A percentile compares a stretch with the other conserved stretches of the same genome.
Conservation (phyloP, 2,888 invertebrate species). For the Bombylius major region DNA sequence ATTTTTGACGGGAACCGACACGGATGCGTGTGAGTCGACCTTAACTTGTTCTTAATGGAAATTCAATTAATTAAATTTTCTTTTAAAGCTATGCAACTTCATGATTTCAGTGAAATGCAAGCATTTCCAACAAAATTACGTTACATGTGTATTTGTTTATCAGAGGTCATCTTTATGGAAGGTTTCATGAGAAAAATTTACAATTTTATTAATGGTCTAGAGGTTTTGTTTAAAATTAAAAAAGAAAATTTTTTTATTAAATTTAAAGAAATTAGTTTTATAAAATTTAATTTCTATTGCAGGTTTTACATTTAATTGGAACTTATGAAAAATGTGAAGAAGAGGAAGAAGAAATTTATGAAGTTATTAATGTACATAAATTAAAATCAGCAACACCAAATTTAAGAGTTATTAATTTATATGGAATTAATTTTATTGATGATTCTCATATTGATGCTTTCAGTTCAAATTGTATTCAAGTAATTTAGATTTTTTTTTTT, state of each 20-base stretch:
- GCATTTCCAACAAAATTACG: conserved; percentile 94
- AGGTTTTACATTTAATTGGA: conserved; percentile 87
- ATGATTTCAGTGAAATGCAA: conserved; percentile 98
- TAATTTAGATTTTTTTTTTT: conserved; percentile 19
- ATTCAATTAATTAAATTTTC: not conserved
- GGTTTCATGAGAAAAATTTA: conserved; percentile 99
- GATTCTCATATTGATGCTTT: conserved; percentile 98
- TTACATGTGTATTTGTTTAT: conserved; percentile 91
- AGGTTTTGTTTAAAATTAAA: conserved; percentile 34
- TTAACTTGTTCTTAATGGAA: not conserved
- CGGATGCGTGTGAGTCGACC: not conserved
- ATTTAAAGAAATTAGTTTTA: no score
- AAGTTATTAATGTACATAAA: conserved; percentile 97
- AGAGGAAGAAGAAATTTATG: conserved; percentile 98
- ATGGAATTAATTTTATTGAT: conserved; percentile 96
- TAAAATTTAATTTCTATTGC: not conserved
- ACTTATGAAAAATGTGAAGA: conserved; percentile 97
- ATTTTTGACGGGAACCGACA: no score
- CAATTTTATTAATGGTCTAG: conserved; percentile 96
- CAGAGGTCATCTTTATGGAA: conserved; percentile 99
- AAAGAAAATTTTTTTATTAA: not conserved
- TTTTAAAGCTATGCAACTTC: conserved; percentile 83
- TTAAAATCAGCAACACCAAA: conserved; percentile 97
- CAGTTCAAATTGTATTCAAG: conserved; percentile 88
- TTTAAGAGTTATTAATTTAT: conserved; percentile 91